Evolutionary conservation across 1,140 invertebrate genomes (phyloP).

Genomic region (Pogonognathellus flavescens): DNA sequence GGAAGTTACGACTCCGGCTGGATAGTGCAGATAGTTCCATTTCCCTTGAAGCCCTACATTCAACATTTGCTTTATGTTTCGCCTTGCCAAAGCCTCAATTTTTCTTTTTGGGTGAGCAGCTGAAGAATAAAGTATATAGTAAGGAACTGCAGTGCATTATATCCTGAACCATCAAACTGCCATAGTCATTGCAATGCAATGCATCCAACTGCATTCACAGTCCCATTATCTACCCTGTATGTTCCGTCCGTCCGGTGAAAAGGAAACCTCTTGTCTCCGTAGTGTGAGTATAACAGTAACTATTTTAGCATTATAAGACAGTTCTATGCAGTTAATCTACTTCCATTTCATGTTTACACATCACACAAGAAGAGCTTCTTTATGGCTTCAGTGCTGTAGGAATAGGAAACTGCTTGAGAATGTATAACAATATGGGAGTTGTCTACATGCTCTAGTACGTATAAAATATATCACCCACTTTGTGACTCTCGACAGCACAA

Average conservation of each 20-base stretch:
- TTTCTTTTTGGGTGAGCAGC: slow-evolving; percentile 13
- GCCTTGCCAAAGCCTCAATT: slow-evolving; percentile 21
- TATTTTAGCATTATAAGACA: not conserved
- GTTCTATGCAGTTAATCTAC: not conserved
- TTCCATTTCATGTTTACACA: slow-evolving; percentile 6
- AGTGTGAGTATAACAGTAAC: not conserved
- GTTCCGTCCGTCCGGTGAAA: too few species aligned
- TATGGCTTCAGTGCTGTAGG: too few species aligned
- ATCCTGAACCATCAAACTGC: not conserved
- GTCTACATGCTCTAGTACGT: too few species aligned
- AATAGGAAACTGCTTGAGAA: too few species aligned
- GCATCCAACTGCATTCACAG: slow-evolving; percentile 25
- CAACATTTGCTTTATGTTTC: slow-evolving; percentile 30
- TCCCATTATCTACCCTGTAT: not conserved
- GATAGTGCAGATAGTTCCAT: not conserved
- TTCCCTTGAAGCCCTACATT: not conserved
- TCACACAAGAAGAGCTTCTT: too few species aligned
- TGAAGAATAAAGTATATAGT: not conserved
- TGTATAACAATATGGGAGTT: too few species aligned
- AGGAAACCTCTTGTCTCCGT: too few species aligned
- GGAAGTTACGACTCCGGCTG: not conserved
- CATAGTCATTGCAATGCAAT: not conserved
- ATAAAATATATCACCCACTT: too few species aligned
- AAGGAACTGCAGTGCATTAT: slow-evolving; percentile 22
- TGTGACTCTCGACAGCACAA: too few species aligned